Evolutionary conservation across 2,888 invertebrate genomes (phyloP).

Genomic region (Drosophila emarginata): DNA sequence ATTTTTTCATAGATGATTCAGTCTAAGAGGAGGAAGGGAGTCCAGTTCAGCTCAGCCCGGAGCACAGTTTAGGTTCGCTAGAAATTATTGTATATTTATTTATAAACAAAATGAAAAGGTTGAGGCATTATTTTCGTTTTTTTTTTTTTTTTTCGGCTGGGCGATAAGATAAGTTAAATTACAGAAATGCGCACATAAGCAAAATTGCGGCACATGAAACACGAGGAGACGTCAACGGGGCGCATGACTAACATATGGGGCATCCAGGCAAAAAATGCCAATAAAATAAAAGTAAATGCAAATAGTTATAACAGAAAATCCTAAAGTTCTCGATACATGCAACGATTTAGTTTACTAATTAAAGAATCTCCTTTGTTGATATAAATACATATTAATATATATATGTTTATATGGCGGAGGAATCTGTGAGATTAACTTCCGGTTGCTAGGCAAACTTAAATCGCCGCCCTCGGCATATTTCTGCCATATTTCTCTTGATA

Average conservation of each 20-base stretch:
- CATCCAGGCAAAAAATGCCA: neutral
- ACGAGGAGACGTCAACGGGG: conserved; percentile 13
- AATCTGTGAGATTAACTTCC: conserved; percentile 24
- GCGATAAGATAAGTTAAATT: conserved; percentile 46
- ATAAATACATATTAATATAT: neutral
- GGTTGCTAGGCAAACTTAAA: conserved; percentile 28
- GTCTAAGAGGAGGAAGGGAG: neutral
- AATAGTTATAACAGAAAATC: neutral
- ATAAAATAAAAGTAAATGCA: neutral
- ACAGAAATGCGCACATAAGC: conserved; percentile 11
- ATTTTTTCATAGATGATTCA: neutral
- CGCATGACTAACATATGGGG: conserved; percentile 17
- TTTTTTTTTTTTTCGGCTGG: neutral
- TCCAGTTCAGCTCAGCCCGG: neutral
- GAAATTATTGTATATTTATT: conserved; percentile 28
- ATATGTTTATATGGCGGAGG: neutral
- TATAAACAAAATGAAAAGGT: conserved; percentile 36
- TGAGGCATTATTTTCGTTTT: neutral
- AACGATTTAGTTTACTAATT: neutral
- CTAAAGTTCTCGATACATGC: neutral
- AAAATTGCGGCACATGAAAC: conserved; percentile 18
- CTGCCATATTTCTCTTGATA: neutral
- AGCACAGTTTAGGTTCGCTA: neutral
- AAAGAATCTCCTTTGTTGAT: neutral
- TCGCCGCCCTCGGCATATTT: conserved; percentile 16